Base-by-base conservation (phyloP, 2,888 invertebrate species). In the Calephelis perditalis region DNA sequence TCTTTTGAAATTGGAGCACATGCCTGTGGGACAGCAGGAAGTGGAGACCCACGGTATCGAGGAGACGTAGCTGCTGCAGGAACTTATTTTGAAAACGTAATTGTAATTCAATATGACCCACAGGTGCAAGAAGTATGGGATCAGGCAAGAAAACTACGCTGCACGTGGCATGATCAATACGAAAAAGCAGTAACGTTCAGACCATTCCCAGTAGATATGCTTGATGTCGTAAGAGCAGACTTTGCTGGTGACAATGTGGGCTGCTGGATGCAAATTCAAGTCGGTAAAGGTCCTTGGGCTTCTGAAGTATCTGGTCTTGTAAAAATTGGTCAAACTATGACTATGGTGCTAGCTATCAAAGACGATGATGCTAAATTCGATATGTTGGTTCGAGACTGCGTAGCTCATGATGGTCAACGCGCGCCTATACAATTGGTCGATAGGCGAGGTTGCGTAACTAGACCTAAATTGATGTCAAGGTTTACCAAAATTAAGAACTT, bases 231-330 rank as follows among this genome's bases (percentile, higher is more conserved):
- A n/a, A 90, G 97, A 59, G 97, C 98, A 4, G 97, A 98, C 74
- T 98, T 98, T 70, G 97, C 97, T 62, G 98, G 98, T 0, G 98
- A 98, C 74, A 98, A 98, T 75, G 97, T 98, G 3, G 97, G 97
- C 15, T 98, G 98, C 85, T 98, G 98, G 98, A 98, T 98, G 98
- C 97, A 98, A 79, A 98, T 98, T 69, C 98, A 98, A 91, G 97
- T 97, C 5, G 97, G 97, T 49, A 97, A 97, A 78, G 97, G 97
- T 35, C 98, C 98, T 0, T 98, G 98, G 97, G 97, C 98, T 9
- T 97, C 97, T 0, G 98, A 98, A 85, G 98, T 98, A 0, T 97
- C 97, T 0, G 98, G 98, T 0, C 91, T 98, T 57, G 98, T 98
- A 0, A 98, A 98, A 86, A 98, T 98, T 62, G 98, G 98, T 0